Conservation (phyloP, 2,888 invertebrate species). For the Caenorhabditis doughertyi region DNA sequence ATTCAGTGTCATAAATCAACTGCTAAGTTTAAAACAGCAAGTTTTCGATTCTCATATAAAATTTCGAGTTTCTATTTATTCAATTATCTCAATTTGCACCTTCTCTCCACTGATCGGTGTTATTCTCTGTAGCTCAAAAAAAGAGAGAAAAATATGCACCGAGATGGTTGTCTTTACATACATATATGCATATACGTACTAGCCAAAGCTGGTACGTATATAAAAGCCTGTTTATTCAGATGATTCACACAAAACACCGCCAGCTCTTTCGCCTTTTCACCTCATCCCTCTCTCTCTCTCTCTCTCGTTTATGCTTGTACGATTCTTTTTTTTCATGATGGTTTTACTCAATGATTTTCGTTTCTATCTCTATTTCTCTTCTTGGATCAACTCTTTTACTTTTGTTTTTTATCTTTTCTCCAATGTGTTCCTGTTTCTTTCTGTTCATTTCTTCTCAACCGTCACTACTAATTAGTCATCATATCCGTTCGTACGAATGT, state of each 20-base stretch:
- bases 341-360: background rate
- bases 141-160: constrained; percentile 17
- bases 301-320: constrained; percentile 1
- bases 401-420: constrained; percentile 8
- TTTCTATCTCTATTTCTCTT: constrained; percentile 7
- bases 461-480: constrained; percentile 54
- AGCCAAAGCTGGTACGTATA: constrained; percentile 26
- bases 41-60: no score
- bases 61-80: no score
- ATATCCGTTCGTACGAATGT: constrained; percentile 22
- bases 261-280: constrained; percentile 52
- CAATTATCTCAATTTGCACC: no score
- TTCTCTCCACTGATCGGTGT: no score
- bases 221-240: constrained; percentile 54
- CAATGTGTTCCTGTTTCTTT: background rate
- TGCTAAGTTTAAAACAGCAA: no score
- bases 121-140: background rate
- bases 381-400: background rate
- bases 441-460: background rate
- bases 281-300: constrained; percentile 19
- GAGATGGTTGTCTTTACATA: constrained; percentile 1
- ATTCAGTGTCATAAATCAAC: no score
- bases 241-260: constrained; percentile 53
- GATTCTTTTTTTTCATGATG: background rate
- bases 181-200: constrained; percentile 33